A percentile compares a stretch with the other conserved stretches of the same genome.
These are phyloP conservation scores for Peromyscus attwateri DNA, from an alignment of 2,797 vertebrate species.

Conservation along the genomic window DNA sequence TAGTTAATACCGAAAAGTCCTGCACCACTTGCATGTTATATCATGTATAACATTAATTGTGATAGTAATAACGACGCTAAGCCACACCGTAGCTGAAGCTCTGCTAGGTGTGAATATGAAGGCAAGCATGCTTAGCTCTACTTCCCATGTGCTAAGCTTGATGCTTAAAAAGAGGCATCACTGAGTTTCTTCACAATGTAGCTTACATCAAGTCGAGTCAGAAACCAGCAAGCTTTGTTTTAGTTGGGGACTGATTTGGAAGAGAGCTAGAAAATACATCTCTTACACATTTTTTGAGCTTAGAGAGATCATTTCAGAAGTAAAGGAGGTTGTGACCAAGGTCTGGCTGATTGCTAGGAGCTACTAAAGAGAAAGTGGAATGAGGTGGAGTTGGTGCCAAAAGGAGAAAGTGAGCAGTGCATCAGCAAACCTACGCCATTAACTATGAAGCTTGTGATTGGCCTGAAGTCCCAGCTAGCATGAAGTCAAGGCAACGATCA, in stretches of 20 bases:
- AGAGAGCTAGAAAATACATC: background rate
- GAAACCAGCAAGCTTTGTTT: slow-evolving; percentile 46
- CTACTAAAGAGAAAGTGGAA: background rate
- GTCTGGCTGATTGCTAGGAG: background rate
- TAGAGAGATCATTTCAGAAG: background rate
- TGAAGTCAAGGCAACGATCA: background rate
- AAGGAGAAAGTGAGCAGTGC: background rate
- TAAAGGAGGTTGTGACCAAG: background rate
- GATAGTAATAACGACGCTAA: background rate
- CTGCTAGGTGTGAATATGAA: background rate
- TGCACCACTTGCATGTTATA: background rate
- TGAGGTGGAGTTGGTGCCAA: background rate
- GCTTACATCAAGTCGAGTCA: background rate
- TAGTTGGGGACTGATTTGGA: background rate
- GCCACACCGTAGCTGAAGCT: background rate
- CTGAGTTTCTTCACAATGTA: background rate
- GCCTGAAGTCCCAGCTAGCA: background rate
- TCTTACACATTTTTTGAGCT: background rate
- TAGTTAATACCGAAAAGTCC: background rate
- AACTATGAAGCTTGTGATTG: slow-evolving; percentile 12
- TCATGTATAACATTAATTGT: background rate
- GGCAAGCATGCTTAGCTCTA: background rate
- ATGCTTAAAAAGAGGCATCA: slow-evolving; percentile 5
- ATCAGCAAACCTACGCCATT: background rate
- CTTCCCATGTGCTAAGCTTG: background rate